Conservation (phyloP, 2,797 vertebrate genomes). For the Nannoperca obscura region DNA sequence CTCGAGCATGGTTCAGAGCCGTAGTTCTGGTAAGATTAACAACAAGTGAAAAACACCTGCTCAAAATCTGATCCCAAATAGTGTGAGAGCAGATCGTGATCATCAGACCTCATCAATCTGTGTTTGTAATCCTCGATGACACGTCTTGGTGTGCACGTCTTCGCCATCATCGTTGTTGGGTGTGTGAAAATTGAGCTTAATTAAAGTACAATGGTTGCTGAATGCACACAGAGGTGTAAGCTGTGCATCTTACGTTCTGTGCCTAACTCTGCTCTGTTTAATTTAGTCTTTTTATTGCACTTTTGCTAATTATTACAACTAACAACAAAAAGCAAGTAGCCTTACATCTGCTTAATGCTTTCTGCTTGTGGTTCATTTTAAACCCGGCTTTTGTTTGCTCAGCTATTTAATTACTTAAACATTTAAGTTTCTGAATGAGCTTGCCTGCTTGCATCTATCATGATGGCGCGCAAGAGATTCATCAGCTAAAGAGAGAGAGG, state of each 20-base stretch:
- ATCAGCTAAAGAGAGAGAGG: not conserved
- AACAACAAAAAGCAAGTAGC: not conserved
- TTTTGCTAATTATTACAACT: not conserved
- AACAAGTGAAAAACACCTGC: not conserved
- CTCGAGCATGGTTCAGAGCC: not conserved
- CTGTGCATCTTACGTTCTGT: not conserved
- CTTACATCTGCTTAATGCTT: not conserved
- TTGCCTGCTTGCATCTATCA: slow-evolving; percentile 22
- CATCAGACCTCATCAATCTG: not conserved
- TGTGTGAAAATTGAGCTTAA: slow-evolving; percentile 4
- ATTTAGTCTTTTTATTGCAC: not conserved
- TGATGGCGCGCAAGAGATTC: not conserved
- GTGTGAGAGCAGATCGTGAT: not conserved
- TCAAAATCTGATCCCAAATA: not conserved
- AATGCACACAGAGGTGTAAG: not conserved
- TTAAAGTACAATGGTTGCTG: not conserved
- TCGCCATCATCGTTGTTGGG: too few species aligned
- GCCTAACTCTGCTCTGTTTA: not conserved
- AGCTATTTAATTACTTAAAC: slow-evolving; percentile 13
- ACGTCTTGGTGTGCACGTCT: not conserved
- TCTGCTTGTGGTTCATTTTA: not conserved
- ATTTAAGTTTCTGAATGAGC: slow-evolving; percentile 4
- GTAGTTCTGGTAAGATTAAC: not conserved
- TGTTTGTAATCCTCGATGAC: not conserved
- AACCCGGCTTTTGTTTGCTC: not conserved